phyloP scores from a whole-genome alignment of 2,888 invertebrate genomes.

The Leptinotarsa juncta region DNA sequence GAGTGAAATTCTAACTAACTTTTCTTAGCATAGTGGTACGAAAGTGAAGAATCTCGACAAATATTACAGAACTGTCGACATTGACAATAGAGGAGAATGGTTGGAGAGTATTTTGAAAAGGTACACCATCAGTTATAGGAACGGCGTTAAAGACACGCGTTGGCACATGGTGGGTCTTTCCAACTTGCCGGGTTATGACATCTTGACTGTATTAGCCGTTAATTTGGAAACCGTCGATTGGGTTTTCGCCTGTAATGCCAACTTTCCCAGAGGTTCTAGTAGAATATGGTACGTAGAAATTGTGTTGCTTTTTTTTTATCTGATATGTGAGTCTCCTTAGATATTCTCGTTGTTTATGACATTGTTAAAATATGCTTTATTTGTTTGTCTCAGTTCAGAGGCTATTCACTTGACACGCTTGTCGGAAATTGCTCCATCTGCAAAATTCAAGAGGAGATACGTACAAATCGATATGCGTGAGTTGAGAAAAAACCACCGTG shows the following conservation, averaged over 20 bases:
- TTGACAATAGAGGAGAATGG: conserved; percentile 67
- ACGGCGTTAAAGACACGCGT: conserved; percentile 56
- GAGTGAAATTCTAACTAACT: conserved; percentile 17
- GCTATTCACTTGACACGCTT: conserved; percentile 72
- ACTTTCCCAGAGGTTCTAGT: conserved; percentile 67
- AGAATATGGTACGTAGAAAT: conserved; percentile 72
- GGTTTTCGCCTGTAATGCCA: conserved; percentile 81
- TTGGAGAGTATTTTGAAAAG: conserved; percentile 66
- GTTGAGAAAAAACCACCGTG: conserved; percentile 67
- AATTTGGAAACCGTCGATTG: conserved; percentile 79
- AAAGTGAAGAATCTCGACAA: conserved; percentile 53
- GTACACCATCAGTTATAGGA: conserved; percentile 61
- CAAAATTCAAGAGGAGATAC: conserved; percentile 65
- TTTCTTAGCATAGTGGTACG: conserved; percentile 59
- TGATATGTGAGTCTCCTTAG: too few relatives aligned
- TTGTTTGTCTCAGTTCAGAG: conserved; percentile 64
- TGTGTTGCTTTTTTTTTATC: background rate
- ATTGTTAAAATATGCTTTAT: background rate
- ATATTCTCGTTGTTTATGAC: background rate
- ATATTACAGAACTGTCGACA: conserved; percentile 60
- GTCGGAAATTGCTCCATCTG: conserved; percentile 70
- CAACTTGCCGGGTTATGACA: conserved; percentile 69
- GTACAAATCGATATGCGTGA: conserved; percentile 73
- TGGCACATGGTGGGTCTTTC: conserved; percentile 74
- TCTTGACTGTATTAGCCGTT: conserved; percentile 74